A percentile compares a stretch with the other conserved stretches of the same genome.
These are phyloP conservation scores for Zygaena filipendulae DNA, from an alignment of 2,888 invertebrate genomes.

Conservation along the genomic window DNA sequence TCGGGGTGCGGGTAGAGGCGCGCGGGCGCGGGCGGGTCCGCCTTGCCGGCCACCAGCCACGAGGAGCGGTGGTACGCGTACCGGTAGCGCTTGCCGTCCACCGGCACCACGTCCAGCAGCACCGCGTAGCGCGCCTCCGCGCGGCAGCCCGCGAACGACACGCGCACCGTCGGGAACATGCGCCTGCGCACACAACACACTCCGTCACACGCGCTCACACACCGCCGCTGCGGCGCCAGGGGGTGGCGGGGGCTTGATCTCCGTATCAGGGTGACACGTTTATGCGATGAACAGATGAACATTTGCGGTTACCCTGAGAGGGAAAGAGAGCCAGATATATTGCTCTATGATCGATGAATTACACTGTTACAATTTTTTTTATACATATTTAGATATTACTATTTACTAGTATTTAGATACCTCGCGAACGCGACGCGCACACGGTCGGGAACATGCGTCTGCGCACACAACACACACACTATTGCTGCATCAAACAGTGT, in stretches of 20 bases:
- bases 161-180: conserved; percentile 98
- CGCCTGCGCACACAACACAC: conserved; percentile 71
- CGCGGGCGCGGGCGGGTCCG: conserved; percentile 95
- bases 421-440: conserved; percentile 92
- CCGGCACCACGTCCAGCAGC: conserved; percentile 95
- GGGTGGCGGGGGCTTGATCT: too few species aligned
- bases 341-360: too few species aligned
- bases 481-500: too few species aligned
- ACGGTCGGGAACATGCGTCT: conserved; percentile 99
- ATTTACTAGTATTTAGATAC: too few species aligned
- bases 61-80: conserved; percentile 99
- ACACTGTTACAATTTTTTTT: too few species aligned
- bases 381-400: too few species aligned
- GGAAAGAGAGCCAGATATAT: too few species aligned
- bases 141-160: conserved; percentile 88
- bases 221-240: too few species aligned
- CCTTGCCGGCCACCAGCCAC: conserved; percentile 98
- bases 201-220: too few species aligned
- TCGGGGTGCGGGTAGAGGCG: conserved; percentile 97
- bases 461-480: conserved; percentile 26
- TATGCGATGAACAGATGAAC: too few species aligned
- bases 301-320: too few species aligned
- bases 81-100: conserved; percentile 95
- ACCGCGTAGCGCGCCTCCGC: conserved; percentile 91
- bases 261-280: too few species aligned